phyloP scores from a whole-genome alignment of 1,140 invertebrate genomes.

The Drosophila kohkoa region DNA sequence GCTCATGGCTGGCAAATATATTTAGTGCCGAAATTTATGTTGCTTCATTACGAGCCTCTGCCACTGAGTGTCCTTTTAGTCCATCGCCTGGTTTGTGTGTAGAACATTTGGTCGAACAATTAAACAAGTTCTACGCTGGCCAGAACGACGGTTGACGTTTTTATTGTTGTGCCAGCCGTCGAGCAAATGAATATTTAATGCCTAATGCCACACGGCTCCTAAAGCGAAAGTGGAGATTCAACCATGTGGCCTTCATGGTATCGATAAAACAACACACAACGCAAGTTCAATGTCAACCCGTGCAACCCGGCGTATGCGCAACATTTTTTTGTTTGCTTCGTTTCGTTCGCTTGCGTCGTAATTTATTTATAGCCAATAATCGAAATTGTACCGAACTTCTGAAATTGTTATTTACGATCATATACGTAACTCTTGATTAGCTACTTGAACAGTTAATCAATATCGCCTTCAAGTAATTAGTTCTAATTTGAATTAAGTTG shows the following conservation, averaged over 20 bases:
- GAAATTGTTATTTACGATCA: conserved; percentile 63
- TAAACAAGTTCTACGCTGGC: conserved; percentile 58
- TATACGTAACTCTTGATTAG: conserved; percentile 40
- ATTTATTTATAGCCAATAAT: conserved; percentile 74
- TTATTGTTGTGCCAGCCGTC: conserved; percentile 69
- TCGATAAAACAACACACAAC: conserved; percentile 45
- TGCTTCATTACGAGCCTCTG: conserved; percentile 64
- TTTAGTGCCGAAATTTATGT: conserved; percentile 81
- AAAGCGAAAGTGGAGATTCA: background rate
- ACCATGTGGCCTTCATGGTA: conserved; percentile 55
- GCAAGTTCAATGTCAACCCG: conserved; percentile 76
- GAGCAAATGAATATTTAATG: conserved; percentile 77
- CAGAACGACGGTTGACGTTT: conserved; percentile 53
- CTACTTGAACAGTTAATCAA: conserved; percentile 33
- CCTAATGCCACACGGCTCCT: background rate
- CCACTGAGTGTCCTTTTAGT: conserved; percentile 9
- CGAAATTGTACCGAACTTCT: conserved; percentile 48
- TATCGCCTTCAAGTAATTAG: conserved; percentile 1
- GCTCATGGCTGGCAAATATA: conserved; percentile 66
- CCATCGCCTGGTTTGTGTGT: conserved; percentile 23
- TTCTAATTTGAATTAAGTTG: conserved; percentile 24
- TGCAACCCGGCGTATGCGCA: conserved; percentile 64
- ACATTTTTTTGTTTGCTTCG: conserved; percentile 32
- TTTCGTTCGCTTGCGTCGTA: conserved; percentile 1
- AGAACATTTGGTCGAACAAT: conserved; percentile 65